These are phyloP conservation scores for Drepana falcataria DNA, from an alignment of 2,888 invertebrate species.

Conservation along the genomic window DNA sequence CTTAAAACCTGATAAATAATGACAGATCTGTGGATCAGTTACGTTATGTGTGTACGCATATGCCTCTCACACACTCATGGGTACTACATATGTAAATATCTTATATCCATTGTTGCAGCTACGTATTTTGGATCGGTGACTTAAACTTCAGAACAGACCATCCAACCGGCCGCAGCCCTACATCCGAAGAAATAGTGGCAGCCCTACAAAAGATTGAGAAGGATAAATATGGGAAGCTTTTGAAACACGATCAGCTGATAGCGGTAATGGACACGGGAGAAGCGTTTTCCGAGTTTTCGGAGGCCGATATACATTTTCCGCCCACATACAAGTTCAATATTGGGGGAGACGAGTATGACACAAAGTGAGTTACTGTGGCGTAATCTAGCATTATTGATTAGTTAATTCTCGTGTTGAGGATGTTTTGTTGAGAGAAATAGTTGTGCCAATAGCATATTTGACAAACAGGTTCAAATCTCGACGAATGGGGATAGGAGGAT, in stretches of 20 bases:
- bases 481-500: no score
- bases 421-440: not conserved
- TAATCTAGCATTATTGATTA: not conserved
- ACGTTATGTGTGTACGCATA: no score
- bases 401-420: not conserved
- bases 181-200: constrained; percentile 83
- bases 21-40: no score
- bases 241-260: constrained; percentile 87
- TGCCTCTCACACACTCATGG: not conserved
- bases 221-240: constrained; percentile 81
- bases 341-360: constrained; percentile 86
- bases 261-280: constrained; percentile 84
- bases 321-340: constrained; percentile 93
- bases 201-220: constrained; percentile 81
- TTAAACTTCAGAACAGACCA: constrained; percentile 90
- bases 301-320: constrained; percentile 86
- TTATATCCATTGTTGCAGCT: constrained; percentile 73
- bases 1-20: no score
- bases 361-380: constrained; percentile 79
- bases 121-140: constrained; percentile 95
- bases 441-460: no score
- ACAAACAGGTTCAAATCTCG: no score
- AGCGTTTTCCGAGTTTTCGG: constrained; percentile 90
- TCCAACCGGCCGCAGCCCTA: constrained; percentile 78
- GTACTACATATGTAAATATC: constrained; percentile 1